Evolutionary conservation across 2,888 invertebrate genomes (phyloP), one percentile per base, ranked within the genome.

Genomic region (Ecliptopera silaceata): DNA sequence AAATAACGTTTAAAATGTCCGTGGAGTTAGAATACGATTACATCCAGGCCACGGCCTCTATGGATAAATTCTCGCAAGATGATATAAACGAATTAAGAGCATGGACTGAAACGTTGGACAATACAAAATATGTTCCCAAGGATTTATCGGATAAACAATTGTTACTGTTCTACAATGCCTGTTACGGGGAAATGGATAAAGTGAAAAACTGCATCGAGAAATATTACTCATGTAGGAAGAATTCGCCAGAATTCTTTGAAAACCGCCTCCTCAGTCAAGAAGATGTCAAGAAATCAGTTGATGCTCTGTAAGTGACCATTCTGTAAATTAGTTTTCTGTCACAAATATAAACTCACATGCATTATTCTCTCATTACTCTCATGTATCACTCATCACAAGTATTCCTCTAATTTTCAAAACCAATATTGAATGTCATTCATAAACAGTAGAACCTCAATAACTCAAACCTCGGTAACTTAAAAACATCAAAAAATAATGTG

Each of bases 151-250:
- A 93, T 64, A 93, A 94, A 78, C 94, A 94, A 75, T 83, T 95
- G 51, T 90, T 93, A 26, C 77, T 94, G 39, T 95, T 95, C 72
- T 92, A 94, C 65, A 91, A 94, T 70, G 94, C 95, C 44, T 95
- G 95, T 77, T 92, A 93, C 59, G 93, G 92, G 53, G 86, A 93
- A 36, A 70, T 93, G 66, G 93, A 93, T 11, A 91, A 89, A 48
- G 93, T 93, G 0, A 93, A 93, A 72, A 82, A 75, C n/a, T 95
- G 95, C 67, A 93, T 95, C 66, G 88, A 92, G 64, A 90, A 90
- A 56, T 95, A 93, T 80, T 95, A 93, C 72, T 86, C 86, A 29
- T 80, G 92, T 50, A 91, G 93, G 61, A 92, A 91, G 64, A 92
- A 92, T 64, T 88, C 91, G 0, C 94, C 95, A 0, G 94, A 95